phyloP scores from a whole-genome alignment of 2,113 vertebrate species.

The Trinectes maculatus region DNA sequence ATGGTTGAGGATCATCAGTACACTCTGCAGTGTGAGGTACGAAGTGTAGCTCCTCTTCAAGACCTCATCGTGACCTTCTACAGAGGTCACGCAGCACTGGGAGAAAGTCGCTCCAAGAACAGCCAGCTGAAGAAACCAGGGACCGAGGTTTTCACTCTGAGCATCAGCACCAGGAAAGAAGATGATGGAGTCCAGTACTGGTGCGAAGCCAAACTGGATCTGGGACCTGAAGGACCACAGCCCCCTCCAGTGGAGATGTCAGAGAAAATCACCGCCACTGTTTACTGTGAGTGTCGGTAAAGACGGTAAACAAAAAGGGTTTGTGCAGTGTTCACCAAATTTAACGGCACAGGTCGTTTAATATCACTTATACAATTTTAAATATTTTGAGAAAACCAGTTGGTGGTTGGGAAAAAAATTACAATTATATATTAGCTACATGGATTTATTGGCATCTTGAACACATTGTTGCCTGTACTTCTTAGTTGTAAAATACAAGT shows the following conservation, averaged over 20 bases:
- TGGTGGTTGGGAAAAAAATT: no score
- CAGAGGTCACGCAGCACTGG: not conserved
- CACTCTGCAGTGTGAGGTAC: slow-evolving; percentile 67
- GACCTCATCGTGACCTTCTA: slow-evolving; percentile 54
- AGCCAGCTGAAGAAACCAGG: not conserved
- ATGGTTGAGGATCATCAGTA: slow-evolving; percentile 19
- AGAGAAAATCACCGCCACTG: not conserved
- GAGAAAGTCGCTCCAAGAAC: accelerated
- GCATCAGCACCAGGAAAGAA: not conserved
- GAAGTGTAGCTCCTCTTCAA: slow-evolving; percentile 19
- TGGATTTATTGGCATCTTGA: no score
- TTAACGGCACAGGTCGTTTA: no score
- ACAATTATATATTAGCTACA: no score
- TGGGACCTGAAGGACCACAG: slow-evolving; percentile 42
- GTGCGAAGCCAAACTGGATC: slow-evolving; percentile 54
- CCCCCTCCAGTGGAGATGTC: slow-evolving; percentile 9
- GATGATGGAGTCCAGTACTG: slow-evolving; percentile 43
- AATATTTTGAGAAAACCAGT: no score
- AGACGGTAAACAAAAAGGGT: no score
- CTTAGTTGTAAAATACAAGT: no score
- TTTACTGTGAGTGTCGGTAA: slow-evolving; percentile 47
- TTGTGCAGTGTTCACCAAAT: not conserved
- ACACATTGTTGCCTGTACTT: no score
- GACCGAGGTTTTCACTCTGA: not conserved
- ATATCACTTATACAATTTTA: no score